These are phyloP conservation scores for Mercenaria mercenaria DNA, from an alignment of 1,140 invertebrate genomes.

Conservation along the genomic window DNA sequence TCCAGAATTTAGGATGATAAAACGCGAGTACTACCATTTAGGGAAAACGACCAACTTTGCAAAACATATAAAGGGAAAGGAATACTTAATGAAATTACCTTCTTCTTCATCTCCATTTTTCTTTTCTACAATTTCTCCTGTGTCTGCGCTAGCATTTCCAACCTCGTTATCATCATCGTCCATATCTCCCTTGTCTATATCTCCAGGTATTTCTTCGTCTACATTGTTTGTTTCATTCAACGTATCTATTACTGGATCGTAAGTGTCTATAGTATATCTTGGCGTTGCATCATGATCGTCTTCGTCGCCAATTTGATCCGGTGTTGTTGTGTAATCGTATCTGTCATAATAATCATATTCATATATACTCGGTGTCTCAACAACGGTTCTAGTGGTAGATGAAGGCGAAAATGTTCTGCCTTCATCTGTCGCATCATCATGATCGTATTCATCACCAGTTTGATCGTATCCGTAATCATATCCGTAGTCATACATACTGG, in stretches of 20 bases:
- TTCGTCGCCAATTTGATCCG: background rate
- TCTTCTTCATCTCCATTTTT: background rate
- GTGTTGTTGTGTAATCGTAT: background rate
- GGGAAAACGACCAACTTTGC: too few species aligned
- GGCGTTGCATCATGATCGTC: background rate
- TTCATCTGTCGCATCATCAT: too few species aligned
- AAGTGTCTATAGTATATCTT: background rate
- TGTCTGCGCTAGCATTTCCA: background rate
- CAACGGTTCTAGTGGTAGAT: too few species aligned
- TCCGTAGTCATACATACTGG: too few species aligned
- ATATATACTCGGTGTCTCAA: background rate
- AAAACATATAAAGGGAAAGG: too few species aligned
- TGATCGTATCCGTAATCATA: too few species aligned
- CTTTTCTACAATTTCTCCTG: background rate
- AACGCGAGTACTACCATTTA: too few species aligned
- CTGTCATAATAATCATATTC: background rate
- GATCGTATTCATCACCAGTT: too few species aligned
- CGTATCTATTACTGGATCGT: too few species aligned
- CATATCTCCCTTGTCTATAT: background rate
- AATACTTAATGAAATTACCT: too few species aligned
- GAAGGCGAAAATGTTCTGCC: too few species aligned
- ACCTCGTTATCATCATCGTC: constrained; percentile 6
- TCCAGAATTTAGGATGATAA: too few species aligned
- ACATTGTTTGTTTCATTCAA: background rate
- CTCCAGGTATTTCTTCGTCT: background rate